A percentile compares a stretch with the other conserved stretches of the same genome.
These are phyloP conservation scores for Drosophila rufa DNA, from an alignment of 1,140 invertebrate genomes.

Conservation along the genomic window DNA sequence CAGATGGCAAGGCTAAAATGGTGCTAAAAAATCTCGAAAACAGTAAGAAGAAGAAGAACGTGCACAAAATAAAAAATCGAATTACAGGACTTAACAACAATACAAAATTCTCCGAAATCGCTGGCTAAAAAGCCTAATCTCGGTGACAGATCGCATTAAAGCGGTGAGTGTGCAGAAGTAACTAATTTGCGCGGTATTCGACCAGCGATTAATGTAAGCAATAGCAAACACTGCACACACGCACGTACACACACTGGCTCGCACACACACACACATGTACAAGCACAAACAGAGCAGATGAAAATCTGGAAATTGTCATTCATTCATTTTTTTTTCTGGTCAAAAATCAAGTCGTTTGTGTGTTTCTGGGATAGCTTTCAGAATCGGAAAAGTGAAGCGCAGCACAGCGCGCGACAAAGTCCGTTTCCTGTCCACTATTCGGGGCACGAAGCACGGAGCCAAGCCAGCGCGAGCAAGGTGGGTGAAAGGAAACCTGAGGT, in stretches of 20 bases:
- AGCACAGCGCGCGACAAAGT: not conserved
- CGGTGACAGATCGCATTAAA: not conserved
- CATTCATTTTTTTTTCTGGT: not conserved
- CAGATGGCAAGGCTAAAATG: slow-evolving; percentile 36
- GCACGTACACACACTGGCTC: slow-evolving; percentile 16
- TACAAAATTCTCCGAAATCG: slow-evolving; percentile 14
- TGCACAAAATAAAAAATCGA: slow-evolving; percentile 73
- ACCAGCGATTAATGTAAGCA: slow-evolving; percentile 34
- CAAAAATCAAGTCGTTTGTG: slow-evolving; percentile 7
- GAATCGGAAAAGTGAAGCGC: not conserved
- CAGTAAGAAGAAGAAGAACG: slow-evolving; percentile 54
- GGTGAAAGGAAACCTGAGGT: slow-evolving; percentile 38
- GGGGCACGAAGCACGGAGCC: not conserved
- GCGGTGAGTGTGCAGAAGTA: not conserved
- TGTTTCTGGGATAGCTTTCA: not conserved
- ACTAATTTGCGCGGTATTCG: not conserved
- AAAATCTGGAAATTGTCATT: slow-evolving; percentile 58
- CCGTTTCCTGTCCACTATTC: not conserved
- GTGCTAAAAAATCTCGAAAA: slow-evolving; percentile 44
- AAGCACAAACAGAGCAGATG: slow-evolving; percentile 45
- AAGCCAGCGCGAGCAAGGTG: slow-evolving; percentile 1
- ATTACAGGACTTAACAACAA: slow-evolving; percentile 42
- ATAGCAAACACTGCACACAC: slow-evolving; percentile 26
- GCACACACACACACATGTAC: slow-evolving; percentile 16
- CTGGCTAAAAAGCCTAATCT: not conserved